Conservation (phyloP, 2,888 invertebrate genomes). For the Listrodromus nycthemerus region DNA sequence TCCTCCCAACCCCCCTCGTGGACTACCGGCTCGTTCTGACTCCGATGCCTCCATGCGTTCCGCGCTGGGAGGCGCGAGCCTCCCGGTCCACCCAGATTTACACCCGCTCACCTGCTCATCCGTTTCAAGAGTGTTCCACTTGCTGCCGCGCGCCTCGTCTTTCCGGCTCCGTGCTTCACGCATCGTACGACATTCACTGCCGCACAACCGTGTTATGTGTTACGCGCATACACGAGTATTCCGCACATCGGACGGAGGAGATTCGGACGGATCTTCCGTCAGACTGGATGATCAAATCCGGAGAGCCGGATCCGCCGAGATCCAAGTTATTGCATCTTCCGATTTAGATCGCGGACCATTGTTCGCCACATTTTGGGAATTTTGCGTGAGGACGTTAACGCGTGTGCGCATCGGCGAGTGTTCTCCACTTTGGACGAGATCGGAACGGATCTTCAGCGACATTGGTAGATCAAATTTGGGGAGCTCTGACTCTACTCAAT, state of each 20-base stretch:
- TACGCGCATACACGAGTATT: neutral
- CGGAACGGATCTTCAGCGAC: neutral
- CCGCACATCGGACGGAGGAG: neutral
- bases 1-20: slow-evolving; percentile 46
- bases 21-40: slow-evolving; percentile 52
- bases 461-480: neutral
- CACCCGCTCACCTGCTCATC: slow-evolving; percentile 81
- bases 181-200: slow-evolving; percentile 24
- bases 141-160: slow-evolving; percentile 73
- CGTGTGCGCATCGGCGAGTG: neutral
- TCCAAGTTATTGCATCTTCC: neutral
- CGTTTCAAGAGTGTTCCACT: slow-evolving; percentile 81
- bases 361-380: neutral
- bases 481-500: neutral
- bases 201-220: neutral
- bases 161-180: slow-evolving; percentile 73
- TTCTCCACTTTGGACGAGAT: neutral
- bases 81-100: slow-evolving; percentile 79
- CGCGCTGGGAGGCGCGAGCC: slow-evolving; percentile 53
- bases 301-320: neutral
- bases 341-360: neutral
- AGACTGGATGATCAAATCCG: neutral
- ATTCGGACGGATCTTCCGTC: neutral
- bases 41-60: slow-evolving; percentile 52
- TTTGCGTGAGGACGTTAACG: neutral